Base-by-base conservation (phyloP, 2,113 vertebrate species). In the Lutjanus erythropterus region DNA sequence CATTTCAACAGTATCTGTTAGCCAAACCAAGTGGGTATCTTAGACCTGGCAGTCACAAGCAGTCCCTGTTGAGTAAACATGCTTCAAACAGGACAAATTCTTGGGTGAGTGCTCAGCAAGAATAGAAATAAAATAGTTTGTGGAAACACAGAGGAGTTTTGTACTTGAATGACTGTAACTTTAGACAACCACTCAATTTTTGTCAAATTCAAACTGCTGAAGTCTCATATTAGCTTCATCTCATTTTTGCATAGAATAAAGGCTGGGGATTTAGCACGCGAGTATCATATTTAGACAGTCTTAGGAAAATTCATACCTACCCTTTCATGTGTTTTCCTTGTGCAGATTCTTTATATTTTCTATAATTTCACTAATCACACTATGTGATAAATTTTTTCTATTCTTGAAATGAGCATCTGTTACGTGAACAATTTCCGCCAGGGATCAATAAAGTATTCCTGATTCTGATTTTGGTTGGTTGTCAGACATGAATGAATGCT, bases 401-500 rank as follows among this genome's bases (percentile, higher is more conserved):
- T n/a, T n/a, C n/a, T n/a, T n/a, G n/a, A n/a, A n/a, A n/a, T n/a
- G n/a, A n/a, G n/a, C n/a, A n/a, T n/a, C n/a, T n/a, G n/a, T n/a
- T n/a, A n/a, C n/a, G n/a, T n/a, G n/a, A n/a, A n/a, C n/a, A n/a
- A n/a, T n/a, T n/a, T n/a, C n/a, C n/a, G n/a, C n/a, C n/a, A n/a
- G n/a, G n/a, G n/a, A n/a, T n/a, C n/a, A n/a, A n/a, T n/a, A n/a
- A n/a, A n/a, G n/a, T n/a, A n/a, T n/a, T n/a, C n/a, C n/a, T n/a
- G n/a, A n/a, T n/a, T n/a, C n/a, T n/a, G n/a, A 78, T 10, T 69
- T 58, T 74, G 47, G 23, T 47, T 72, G 29, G 19, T 25, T 42
- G 21, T 68, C 35, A 52, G 64, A 65, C 14, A 33, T 39, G n/a
- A 75, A 75, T 80, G 21, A 65, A 35, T 35, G 33, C 55, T 61